Evolutionary conservation across 2,888 invertebrate species (phyloP), one percentile per base, ranked within the genome.

Genomic region (Nematopogon swammerdamellus): DNA sequence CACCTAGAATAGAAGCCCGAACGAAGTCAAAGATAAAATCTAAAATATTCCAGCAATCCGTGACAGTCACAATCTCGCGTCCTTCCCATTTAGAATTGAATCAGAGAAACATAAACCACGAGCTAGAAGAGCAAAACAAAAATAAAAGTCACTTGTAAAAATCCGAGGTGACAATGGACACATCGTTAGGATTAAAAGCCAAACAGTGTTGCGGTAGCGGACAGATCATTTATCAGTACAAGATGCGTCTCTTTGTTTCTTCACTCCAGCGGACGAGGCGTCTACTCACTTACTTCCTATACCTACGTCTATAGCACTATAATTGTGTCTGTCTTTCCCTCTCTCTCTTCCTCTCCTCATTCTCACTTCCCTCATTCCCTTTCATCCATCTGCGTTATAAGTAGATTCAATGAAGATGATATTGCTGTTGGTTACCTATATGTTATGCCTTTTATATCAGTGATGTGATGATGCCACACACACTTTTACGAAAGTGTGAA

Each of bases 161-260:
- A 36, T 36, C 36, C 36, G 36, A 36, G 36, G 36, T 36, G 36
- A 36, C 36, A 36, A 36, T 36, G 36, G 36, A 36, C 36, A 36
- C 36, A 36, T 36, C 36, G 60, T 56, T 66, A 68, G 72, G 69
- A 72, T 76, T 79, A 77, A 79, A 79, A 79, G 77, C 75, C 67
- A 79, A 75, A 67, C 68, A 67, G 58, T 79, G 79, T 79, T 70
- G 65, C 69, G 63, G 75, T 68, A 69, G 70, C 71, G 57, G 64
- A 63, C 68, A 62, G 65, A 69, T 76, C 75, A 79, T 79, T 79
- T 77, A 76, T 79, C 75, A 79, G 73, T 60, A 68, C 68, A 63
- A 64, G 61, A 59, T 62, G 53, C 55, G 36, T 36, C 36, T 36
- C 36, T 36, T 36, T 36, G 36, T 36, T 36, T 36, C 36, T 36